These are phyloP conservation scores for Austrofundulus limnaeus DNA, from an alignment of 2,113 vertebrate genomes.

Conservation along the genomic window DNA sequence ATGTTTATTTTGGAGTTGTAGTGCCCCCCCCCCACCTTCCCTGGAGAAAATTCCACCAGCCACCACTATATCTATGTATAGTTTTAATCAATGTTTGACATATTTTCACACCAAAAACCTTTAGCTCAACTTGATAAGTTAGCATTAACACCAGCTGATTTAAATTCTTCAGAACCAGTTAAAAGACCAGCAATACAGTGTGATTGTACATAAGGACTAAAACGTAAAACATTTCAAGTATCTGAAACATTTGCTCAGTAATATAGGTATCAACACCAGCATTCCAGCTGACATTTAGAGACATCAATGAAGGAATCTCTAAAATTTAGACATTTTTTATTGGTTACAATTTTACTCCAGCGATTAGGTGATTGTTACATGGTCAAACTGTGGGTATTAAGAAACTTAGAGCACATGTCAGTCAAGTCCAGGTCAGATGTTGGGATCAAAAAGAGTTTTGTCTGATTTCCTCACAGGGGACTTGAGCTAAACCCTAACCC, in stretches of 20 bases:
- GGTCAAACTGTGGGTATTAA: conserved; percentile 50
- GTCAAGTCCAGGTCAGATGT: conserved; percentile 72
- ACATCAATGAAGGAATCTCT: conserved; percentile 40
- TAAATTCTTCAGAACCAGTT: neutral
- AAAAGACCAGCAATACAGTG: no score
- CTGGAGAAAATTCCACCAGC: no score
- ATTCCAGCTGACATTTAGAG: conserved; percentile 13
- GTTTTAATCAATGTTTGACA: no score
- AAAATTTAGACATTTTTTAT: conserved; percentile 33
- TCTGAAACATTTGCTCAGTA: neutral
- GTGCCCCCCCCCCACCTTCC: no score
- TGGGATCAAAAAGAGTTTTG: conserved; percentile 73
- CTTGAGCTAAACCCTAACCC: conserved; percentile 56
- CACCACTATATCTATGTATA: neutral
- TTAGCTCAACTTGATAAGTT: neutral
- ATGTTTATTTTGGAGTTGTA: no score
- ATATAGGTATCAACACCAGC: neutral
- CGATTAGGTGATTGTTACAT: conserved; percentile 53
- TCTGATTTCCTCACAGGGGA: conserved; percentile 62
- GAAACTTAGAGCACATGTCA: conserved; percentile 72
- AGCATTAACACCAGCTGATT: neutral
- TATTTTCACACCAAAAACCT: neutral
- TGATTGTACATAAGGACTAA: neutral
- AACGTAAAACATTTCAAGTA: neutral
- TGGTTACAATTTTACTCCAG: conserved; percentile 36